Base-by-base conservation (phyloP, 2,113 vertebrate genomes). In the Thamnophis sirtalis region DNA sequence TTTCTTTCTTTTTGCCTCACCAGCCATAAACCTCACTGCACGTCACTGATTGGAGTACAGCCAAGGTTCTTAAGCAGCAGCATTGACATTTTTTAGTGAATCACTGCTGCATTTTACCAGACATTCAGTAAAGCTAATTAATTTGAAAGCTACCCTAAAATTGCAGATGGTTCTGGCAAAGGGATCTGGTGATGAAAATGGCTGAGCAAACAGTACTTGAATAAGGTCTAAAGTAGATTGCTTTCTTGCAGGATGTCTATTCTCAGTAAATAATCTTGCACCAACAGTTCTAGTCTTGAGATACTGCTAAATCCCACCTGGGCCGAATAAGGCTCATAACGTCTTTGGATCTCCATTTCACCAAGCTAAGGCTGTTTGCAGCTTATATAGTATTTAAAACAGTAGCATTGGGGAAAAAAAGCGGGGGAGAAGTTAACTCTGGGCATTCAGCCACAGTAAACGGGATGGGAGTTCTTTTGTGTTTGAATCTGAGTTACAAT, bases 381-480 rank as follows among this genome's bases (percentile, higher is more conserved):
- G 49, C 93, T 94, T 94, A 85, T 86, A 17, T 2, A 17, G 28
- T 68, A 87, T 96, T 92, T 96, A 95, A 80, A 96, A 95, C 93
- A 96, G 95, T 96, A 96, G 94, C 93, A 86, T 68, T n/a, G n/a
- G 50, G 50, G 2, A 48, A 95, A 94, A 95, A 94, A 49, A 13
- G 24, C n/a, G 3, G 15, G 43, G 50, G 48, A 22, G 22, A 92
- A 93, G 90, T 48, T 84, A 89, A 94, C 92, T 94, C 96, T 96
- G 94, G 96, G 96, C 95, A 94, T 91, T 93, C 90, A 80, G 95
- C 96, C 96, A 96, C 80, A 73, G n/a, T 93, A 97, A 97, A 95
- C 92, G 96, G 91, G 94, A 48, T 92, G 91, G 93, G 93, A 94
- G 90, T 93, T 95, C 91, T 63, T 96, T 73, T 84, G 88, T 92